Conservation (phyloP, 2,888 invertebrate species). For the Spicauda simplicius region DNA sequence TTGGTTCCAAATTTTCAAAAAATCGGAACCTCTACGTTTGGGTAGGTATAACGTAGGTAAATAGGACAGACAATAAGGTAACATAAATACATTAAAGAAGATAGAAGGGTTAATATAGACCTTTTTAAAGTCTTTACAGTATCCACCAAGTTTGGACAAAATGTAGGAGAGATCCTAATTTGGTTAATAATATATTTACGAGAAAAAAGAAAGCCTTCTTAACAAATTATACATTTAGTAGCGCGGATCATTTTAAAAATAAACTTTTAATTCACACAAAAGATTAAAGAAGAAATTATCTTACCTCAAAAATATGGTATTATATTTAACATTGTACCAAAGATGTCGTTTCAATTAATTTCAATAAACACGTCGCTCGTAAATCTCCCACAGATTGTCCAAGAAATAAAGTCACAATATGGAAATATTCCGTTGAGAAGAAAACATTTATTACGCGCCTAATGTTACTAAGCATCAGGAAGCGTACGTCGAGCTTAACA, state of each 20-base stretch:
- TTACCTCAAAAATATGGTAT: neutral
- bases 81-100: conserved; percentile 76
- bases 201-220: neutral
- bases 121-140: conserved; percentile 52
- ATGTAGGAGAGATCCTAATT: conserved; percentile 48
- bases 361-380: neutral
- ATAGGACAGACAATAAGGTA: conserved; percentile 72
- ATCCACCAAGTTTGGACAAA: conserved; percentile 59
- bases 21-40: conserved; percentile 62
- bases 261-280: too few species aligned
- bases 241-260: too few species aligned
- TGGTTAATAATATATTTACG: neutral
- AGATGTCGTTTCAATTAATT: neutral
- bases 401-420: conserved; percentile 54
- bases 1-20: conserved; percentile 53
- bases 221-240: neutral
- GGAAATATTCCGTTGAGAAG: conserved; percentile 70
- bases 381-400: conserved; percentile 60
- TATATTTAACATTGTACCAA: too few species aligned
- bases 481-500: conserved; percentile 81
- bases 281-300: neutral
- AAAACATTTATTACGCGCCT: conserved; percentile 85
- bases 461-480: conserved; percentile 82
- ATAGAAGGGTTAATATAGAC: conserved; percentile 64
- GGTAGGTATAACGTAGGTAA: conserved; percentile 58